Evolutionary conservation across 2,888 invertebrate species (phyloP), one percentile per base, ranked within the genome.

Genomic region (Thumatha senex): DNA sequence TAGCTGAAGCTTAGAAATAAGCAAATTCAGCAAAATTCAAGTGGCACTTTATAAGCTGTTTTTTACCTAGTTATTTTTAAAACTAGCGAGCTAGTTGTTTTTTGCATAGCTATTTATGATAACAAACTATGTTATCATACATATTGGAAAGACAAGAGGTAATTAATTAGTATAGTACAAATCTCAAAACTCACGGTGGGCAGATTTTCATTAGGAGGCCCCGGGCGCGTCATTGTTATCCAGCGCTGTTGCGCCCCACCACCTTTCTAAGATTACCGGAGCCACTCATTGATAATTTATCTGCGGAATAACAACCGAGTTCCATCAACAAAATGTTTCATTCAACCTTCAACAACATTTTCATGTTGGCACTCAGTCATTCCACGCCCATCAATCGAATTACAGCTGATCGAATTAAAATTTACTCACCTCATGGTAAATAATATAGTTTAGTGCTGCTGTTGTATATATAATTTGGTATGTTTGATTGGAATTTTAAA

Each of bases 181-280:
- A 29, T 42, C 44, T 34, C 38, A 49, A 35, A 44, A 65, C 84
- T 78, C 67, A 91, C 90, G 57, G 94, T 94, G 59, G 95, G 94
- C 70, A 95, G 86, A 79, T 95, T 95, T 71, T 95, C 95, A 76
- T 94, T 95, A 42, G 95, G 95, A 64, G 95, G 95, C 67, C 95
- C 94, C 51, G 95, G 90, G 34, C 92, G 86, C 60, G 92, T 92
- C 92, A 92, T 92, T 52, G 57, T 72, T 53, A 30, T 50, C 45
- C 50, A 59, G 56, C 57, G 50, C 54, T 41, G 60, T 54, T 45
- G 56, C 61, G 52, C 58, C 58, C 14, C 14, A 24, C 72, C 67
- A 56, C 69, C 63, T 51, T 60, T 55, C 47, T 48, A 44, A 48
- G 51, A 47, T 53, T 54, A 57, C 55, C 46, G 55, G 50, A 52